phyloP scores from a whole-genome alignment of 2,888 invertebrate genomes.

The Nephrotoma flavescens region DNA sequence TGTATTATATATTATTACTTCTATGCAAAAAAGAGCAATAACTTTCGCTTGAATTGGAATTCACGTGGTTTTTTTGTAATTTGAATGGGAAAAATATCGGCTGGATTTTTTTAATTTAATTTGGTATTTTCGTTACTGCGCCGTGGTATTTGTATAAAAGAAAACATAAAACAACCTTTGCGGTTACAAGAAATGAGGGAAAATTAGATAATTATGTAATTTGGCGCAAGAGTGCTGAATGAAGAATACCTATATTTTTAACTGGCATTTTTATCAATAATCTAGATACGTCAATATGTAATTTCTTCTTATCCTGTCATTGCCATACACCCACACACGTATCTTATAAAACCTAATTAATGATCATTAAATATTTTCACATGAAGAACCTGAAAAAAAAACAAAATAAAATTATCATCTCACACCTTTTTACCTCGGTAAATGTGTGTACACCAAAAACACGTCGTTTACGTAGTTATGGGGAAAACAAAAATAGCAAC shows the following conservation, averaged over 20 bases:
- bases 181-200: neutral
- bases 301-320: neutral
- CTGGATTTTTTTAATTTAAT: neutral
- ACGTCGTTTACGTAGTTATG: neutral
- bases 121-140: neutral
- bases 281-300: neutral
- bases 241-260: neutral
- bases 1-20: neutral
- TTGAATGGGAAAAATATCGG: neutral
- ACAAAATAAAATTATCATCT: neutral
- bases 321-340: neutral
- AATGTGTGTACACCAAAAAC: neutral
- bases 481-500: neutral
- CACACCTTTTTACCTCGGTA: neutral
- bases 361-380: neutral
- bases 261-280: neutral
- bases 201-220: neutral
- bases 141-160: neutral
- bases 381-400: neutral
- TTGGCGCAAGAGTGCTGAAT: neutral
- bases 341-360: neutral
- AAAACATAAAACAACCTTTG: neutral
- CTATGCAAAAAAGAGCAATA: constrained; percentile 1
- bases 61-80: neutral
- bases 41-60: neutral